Percentiles rank a stretch among this genome's conserved stretches.
phyloP scores from a whole-genome alignment of 2,888 invertebrate species.

The Petrolisthes manimaculis region DNA sequence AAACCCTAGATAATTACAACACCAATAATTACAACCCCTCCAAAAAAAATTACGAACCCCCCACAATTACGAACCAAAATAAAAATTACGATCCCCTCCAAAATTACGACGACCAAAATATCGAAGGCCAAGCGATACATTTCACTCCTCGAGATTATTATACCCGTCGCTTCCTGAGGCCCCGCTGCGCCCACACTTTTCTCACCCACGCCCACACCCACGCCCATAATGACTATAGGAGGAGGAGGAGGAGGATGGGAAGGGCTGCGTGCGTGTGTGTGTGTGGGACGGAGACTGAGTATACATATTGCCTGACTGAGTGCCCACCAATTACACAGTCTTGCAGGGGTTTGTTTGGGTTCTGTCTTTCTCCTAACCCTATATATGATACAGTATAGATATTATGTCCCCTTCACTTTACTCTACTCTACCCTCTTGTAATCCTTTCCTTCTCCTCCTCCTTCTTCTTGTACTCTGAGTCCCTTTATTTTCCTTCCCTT shows the following conservation, averaged over 20 bases:
- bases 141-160: no score
- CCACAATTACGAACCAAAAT: background rate
- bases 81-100: no score
- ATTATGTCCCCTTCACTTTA: background rate
- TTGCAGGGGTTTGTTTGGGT: no score
- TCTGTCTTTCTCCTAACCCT: background rate
- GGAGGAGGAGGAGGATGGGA: conserved; percentile 27
- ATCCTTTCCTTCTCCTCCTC: background rate
- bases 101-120: no score
- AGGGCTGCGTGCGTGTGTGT: conserved; percentile 47
- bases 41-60: background rate
- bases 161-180: background rate
- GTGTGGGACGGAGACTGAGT: no score
- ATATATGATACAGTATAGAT: background rate
- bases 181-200: conserved; percentile 25
- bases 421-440: background rate
- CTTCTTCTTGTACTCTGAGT: no score
- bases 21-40: background rate
- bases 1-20: no score
- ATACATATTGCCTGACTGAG: no score
- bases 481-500: background rate
- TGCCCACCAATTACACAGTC: no score
- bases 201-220: conserved; percentile 11
- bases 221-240: conserved; percentile 39
- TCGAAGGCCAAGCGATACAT: no score